Evolutionary conservation across 2,888 invertebrate genomes (phyloP).

Genomic region (Leptarthrus brevirostris): DNA sequence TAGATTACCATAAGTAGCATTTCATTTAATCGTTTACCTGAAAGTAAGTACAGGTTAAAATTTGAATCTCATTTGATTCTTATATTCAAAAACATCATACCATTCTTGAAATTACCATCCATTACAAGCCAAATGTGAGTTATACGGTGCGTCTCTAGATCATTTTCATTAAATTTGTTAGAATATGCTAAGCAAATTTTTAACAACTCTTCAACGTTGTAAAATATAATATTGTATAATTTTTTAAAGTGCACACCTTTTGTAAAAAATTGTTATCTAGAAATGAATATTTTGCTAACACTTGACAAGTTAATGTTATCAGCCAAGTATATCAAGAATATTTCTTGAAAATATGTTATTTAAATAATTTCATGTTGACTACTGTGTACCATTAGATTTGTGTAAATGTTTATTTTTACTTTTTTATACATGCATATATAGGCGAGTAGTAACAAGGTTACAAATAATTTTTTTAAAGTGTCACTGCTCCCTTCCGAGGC

Average conservation of each 20-base stretch:
- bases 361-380: constrained; percentile 18
- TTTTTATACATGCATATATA: constrained; percentile 9
- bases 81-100: no score
- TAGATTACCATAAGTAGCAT: constrained; percentile 23
- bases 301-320: constrained; percentile 27
- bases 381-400: constrained; percentile 20
- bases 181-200: constrained; percentile 23
- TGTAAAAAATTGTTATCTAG: constrained; percentile 40
- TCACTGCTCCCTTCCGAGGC: constrained; percentile 20
- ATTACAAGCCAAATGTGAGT: constrained; percentile 41
- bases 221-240: constrained; percentile 11
- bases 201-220: constrained; percentile 27
- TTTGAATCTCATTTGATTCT: no score
- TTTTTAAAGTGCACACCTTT: constrained; percentile 42
- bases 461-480: not conserved
- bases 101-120: not conserved
- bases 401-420: constrained; percentile 14
- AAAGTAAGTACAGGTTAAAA: not conserved
- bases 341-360: constrained; percentile 35
- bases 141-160: constrained; percentile 19
- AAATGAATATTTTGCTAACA: constrained; percentile 40
- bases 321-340: constrained; percentile 29
- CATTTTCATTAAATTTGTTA: constrained; percentile 17
- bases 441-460: constrained; percentile 13
- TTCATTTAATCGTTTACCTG: not conserved